A percentile compares a stretch with the other conserved stretches of the same genome.
phyloP scores from a whole-genome alignment of 2,888 invertebrate species.

The Eupelmus urozonus region DNA sequence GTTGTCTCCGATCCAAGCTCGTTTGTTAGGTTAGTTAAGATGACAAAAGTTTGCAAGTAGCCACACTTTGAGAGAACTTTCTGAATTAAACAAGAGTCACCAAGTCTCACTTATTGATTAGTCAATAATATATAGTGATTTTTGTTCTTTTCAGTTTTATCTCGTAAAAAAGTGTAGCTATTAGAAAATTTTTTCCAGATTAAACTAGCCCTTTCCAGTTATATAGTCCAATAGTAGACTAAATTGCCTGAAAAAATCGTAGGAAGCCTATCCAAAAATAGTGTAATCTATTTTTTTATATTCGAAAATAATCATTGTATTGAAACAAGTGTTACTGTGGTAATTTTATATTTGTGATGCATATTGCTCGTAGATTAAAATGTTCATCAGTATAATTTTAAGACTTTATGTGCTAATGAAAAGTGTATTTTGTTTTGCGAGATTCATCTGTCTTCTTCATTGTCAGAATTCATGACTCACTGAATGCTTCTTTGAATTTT shows the following conservation, averaged over 20 bases:
- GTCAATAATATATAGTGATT: too few species aligned
- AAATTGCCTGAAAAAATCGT: constrained; percentile 35
- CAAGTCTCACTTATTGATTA: too few species aligned
- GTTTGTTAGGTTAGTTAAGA: constrained; percentile 47
- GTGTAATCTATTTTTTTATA: constrained; percentile 12
- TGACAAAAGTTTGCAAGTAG: too few species aligned
- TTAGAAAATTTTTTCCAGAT: too few species aligned
- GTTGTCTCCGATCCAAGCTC: constrained; percentile 46
- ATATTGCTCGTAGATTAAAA: constrained; percentile 36
- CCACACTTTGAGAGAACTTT: too few species aligned
- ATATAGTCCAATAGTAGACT: constrained; percentile 31
- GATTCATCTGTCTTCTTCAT: not conserved
- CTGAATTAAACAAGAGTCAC: too few species aligned
- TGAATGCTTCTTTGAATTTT: constrained; percentile 34
- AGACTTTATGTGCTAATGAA: constrained; percentile 14
- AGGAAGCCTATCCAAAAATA: constrained; percentile 1
- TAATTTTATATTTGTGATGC: constrained; percentile 28
- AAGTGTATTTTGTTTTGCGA: constrained; percentile 20
- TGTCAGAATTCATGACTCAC: constrained; percentile 2
- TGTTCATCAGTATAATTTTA: constrained; percentile 12
- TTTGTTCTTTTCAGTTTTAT: too few species aligned
- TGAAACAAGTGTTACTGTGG: constrained; percentile 1
- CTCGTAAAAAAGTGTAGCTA: too few species aligned
- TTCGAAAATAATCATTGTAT: not conserved
- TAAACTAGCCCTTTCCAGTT: too few species aligned